Conservation (phyloP, 2,797 vertebrate genomes). For the Scolopax rusticola region DNA sequence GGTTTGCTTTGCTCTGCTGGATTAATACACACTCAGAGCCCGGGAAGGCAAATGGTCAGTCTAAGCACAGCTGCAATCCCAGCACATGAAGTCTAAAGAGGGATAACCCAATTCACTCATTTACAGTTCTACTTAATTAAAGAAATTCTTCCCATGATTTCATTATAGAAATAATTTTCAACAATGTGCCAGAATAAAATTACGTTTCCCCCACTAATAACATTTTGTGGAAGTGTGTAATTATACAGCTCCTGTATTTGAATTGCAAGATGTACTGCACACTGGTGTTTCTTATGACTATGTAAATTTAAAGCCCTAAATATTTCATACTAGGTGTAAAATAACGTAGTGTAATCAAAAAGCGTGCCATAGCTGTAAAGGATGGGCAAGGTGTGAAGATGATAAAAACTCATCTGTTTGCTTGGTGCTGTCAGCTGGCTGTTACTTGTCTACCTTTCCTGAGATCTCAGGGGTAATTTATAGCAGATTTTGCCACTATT, state of each 20-base stretch:
- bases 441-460: not conserved
- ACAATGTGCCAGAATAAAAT: not conserved
- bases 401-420: slow-evolving; percentile 35
- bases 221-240: not conserved
- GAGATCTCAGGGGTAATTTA: not conserved
- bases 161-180: slow-evolving; percentile 16
- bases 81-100: not conserved
- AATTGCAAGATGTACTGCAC: not conserved
- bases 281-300: not conserved
- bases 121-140: not conserved
- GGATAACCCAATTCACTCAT: not conserved
- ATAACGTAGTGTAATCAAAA: slow-evolving; percentile 47
- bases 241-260: not conserved
- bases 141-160: not conserved
- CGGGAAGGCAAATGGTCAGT: not conserved
- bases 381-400: not conserved
- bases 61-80: not conserved
- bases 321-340: slow-evolving; percentile 56
- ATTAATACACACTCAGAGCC: not conserved
- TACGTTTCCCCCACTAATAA: not conserved
- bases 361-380: not conserved
- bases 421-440: not conserved
- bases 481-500: not conserved
- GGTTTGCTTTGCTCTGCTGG: not conserved
- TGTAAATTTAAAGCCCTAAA: slow-evolving; percentile 53